Evolutionary conservation across 2,888 invertebrate genomes (phyloP).

Genomic region (Dasysyrphus albostriatus): DNA sequence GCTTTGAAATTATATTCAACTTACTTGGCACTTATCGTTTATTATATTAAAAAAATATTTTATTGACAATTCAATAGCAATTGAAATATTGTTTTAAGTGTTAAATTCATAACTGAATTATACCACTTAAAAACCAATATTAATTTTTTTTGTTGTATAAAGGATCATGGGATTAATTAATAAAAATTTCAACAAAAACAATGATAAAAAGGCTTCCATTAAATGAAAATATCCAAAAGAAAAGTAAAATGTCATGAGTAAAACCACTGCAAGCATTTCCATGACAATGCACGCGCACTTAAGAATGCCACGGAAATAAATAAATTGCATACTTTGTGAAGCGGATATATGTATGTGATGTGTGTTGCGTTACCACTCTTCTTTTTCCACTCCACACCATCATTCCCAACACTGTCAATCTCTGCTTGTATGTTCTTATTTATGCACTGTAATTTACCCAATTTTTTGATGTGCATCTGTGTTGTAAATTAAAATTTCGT

Average conservation of each 20-base stretch:
- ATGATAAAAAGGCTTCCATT: not conserved
- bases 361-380: not conserved
- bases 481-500: constrained; percentile 48
- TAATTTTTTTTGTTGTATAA: not conserved
- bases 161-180: constrained; percentile 24
- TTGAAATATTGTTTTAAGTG: not conserved
- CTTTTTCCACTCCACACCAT: not conserved
- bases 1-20: too few relatives aligned
- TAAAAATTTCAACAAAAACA: too few relatives aligned
- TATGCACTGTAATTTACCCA: constrained; percentile 29
- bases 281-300: constrained; percentile 49
- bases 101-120: not conserved
- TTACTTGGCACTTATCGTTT: too few relatives aligned
- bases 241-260: constrained; percentile 51
- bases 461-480: constrained; percentile 43
- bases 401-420: not conserved
- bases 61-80: not conserved
- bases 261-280: constrained; percentile 59
- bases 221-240: constrained; percentile 17
- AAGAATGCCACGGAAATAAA: constrained; percentile 47
- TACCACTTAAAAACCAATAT: not conserved
- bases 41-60: too few relatives aligned
- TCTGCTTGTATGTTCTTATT: constrained; percentile 11
- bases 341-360: not conserved
- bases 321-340: constrained; percentile 50